phyloP scores from a whole-genome alignment of 2,888 invertebrate genomes.

The Tetragnatha montana region DNA sequence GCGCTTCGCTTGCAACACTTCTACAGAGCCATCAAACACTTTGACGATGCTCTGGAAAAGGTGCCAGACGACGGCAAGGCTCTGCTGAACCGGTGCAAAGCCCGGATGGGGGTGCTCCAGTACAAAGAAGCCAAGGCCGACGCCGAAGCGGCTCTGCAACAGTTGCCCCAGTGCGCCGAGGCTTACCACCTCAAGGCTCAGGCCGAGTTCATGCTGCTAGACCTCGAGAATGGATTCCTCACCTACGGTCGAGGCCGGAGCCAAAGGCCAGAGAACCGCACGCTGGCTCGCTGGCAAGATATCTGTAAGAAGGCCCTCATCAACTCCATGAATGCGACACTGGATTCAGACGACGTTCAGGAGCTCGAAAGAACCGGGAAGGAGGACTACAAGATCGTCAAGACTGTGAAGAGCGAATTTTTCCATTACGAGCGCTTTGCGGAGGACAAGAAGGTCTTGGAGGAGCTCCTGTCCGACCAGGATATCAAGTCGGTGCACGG shows the following conservation, averaged over 20 bases:
- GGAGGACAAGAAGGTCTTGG: slow-evolving; percentile 30
- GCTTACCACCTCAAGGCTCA: slow-evolving; percentile 40
- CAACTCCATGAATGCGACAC: slow-evolving; percentile 20
- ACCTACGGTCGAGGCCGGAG: slow-evolving; percentile 29
- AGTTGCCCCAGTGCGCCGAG: slow-evolving; percentile 5
- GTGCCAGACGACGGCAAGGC: slow-evolving; percentile 28
- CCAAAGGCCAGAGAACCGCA: not conserved
- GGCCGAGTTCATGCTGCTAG: slow-evolving; percentile 34
- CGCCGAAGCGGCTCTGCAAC: slow-evolving; percentile 10
- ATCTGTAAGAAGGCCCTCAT: slow-evolving; percentile 38
- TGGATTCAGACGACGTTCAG: not conserved
- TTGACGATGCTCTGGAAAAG: slow-evolving; percentile 14
- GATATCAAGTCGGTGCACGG: slow-evolving; percentile 13
- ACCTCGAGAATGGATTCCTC: slow-evolving; percentile 45
- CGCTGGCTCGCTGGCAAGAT: slow-evolving; percentile 36
- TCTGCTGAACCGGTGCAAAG: slow-evolving; percentile 32
- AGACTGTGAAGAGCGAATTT: not conserved
- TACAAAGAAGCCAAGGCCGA: slow-evolving; percentile 49
- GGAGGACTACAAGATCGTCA: not conserved
- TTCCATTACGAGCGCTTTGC: slow-evolving; percentile 1
- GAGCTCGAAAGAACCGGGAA: not conserved
- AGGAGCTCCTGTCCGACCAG: slow-evolving; percentile 29
- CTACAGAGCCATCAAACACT: slow-evolving; percentile 30
- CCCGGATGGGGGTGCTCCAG: not conserved
- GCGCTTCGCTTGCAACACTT: slow-evolving; percentile 18